phyloP scores from a whole-genome alignment of 2,797 vertebrate species.

The Chloroceryle amazona region DNA sequence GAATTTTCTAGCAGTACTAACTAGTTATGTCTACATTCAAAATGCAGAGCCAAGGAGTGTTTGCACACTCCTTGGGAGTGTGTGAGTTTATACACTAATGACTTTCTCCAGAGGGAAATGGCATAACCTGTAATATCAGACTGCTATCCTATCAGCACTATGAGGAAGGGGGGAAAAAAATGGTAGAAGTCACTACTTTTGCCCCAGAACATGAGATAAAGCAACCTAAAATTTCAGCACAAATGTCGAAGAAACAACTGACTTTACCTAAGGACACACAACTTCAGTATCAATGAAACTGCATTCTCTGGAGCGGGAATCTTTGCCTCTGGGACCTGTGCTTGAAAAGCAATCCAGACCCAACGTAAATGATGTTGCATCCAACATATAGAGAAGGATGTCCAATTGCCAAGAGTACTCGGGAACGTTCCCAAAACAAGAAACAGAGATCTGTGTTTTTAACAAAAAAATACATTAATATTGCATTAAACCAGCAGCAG shows the following conservation, averaged over 20 bases:
- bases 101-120: neutral
- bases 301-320: neutral
- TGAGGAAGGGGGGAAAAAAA: fast-evolving
- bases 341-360: neutral
- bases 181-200: neutral
- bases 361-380: neutral
- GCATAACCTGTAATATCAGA: neutral
- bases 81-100: neutral
- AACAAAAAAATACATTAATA: neutral
- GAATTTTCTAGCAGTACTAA: neutral
- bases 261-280: neutral
- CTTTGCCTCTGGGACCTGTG: neutral
- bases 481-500: neutral
- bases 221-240: neutral
- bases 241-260: neutral
- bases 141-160: neutral
- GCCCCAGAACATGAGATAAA: neutral
- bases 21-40: neutral
- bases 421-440: neutral
- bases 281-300: neutral
- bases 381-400: neutral
- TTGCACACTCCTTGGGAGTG: too few species aligned
- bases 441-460: neutral
- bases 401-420: neutral
- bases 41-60: neutral